phyloP scores from a whole-genome alignment of 2,888 invertebrate species.

The Sylvicola cinctus region DNA sequence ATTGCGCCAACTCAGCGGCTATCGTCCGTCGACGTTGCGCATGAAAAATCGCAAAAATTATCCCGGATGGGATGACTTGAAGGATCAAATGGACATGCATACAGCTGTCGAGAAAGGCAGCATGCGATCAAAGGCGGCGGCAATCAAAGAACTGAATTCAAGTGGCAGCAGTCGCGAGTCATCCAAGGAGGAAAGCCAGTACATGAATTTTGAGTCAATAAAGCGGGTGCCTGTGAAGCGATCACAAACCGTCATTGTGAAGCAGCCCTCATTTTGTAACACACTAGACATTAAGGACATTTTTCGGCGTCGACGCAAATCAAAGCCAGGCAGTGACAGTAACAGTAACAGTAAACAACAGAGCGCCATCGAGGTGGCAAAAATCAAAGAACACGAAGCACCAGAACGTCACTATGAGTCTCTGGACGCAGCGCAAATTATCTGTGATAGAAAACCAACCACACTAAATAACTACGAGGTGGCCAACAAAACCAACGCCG shows the following conservation, averaged over 20 bases:
- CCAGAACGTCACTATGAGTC: too few species aligned
- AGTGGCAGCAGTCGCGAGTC: neutral
- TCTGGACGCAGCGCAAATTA: too few species aligned
- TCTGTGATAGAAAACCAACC: too few species aligned
- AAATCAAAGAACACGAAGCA: too few species aligned
- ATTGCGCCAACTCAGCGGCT: constrained; percentile 40
- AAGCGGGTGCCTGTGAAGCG: constrained; percentile 16
- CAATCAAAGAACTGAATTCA: neutral
- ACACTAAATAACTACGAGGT: too few species aligned
- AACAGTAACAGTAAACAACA: too few species aligned
- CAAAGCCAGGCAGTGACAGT: constrained; percentile 1
- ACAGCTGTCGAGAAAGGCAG: constrained; percentile 14
- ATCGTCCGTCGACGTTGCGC: constrained; percentile 34
- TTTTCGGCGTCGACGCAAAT: constrained; percentile 3
- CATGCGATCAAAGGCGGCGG: constrained; percentile 12
- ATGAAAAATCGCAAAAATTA: constrained; percentile 33
- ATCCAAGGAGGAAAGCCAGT: constrained; percentile 5
- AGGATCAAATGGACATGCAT: constrained; percentile 9
- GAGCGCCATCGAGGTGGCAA: too few species aligned
- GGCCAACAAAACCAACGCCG: too few species aligned
- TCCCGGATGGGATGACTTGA: constrained; percentile 33
- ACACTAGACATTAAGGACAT: constrained; percentile 13
- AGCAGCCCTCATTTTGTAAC: constrained; percentile 10
- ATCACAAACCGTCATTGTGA: constrained; percentile 20
- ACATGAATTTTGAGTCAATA: constrained; percentile 6